Evolutionary conservation across 2,888 invertebrate species (phyloP).

Genomic region (Uloborus plumipes): DNA sequence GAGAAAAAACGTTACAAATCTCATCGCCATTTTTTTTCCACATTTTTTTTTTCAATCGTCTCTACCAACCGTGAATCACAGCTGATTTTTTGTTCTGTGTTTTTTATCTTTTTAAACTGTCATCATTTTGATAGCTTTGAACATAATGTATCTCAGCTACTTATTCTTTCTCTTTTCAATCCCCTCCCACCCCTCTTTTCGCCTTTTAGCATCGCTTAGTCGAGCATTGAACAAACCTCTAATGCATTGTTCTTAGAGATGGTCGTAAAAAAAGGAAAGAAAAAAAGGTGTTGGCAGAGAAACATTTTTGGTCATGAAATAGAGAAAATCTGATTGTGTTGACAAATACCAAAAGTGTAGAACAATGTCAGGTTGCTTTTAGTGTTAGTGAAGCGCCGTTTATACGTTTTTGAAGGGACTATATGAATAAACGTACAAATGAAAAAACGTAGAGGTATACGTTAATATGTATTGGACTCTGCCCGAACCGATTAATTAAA

Average conservation of each 20-base stretch:
- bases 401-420: too few relatives aligned
- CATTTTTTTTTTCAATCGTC: slow-evolving; percentile 13
- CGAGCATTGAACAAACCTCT: slow-evolving; percentile 27
- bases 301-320: slow-evolving; percentile 34
- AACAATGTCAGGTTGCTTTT: too few relatives aligned
- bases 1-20: slow-evolving; percentile 44
- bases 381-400: too few relatives aligned
- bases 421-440: too few relatives aligned
- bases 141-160: slow-evolving; percentile 60
- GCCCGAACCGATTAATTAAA: too few relatives aligned
- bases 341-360: slow-evolving; percentile 56
- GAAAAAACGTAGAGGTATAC: too few relatives aligned
- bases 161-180: slow-evolving; percentile 24
- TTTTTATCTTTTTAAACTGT: slow-evolving; percentile 51
- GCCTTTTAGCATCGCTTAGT: slow-evolving; percentile 13
- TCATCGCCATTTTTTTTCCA: slow-evolving; percentile 25
- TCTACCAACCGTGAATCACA: slow-evolving; percentile 38
- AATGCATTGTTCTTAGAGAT: slow-evolving; percentile 43
- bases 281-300: background rate
- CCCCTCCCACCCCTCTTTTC: background rate
- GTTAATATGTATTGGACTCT: too few relatives aligned
- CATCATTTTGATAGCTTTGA: slow-evolving; percentile 59
- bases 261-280: slow-evolving; percentile 26
- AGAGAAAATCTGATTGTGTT: slow-evolving; percentile 44
- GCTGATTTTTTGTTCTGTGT: slow-evolving; percentile 20